Evolutionary conservation across 1,140 invertebrate genomes (phyloP), one percentile per base, ranked within the genome.

Genomic region (Temnothorax curvispinosus): DNA sequence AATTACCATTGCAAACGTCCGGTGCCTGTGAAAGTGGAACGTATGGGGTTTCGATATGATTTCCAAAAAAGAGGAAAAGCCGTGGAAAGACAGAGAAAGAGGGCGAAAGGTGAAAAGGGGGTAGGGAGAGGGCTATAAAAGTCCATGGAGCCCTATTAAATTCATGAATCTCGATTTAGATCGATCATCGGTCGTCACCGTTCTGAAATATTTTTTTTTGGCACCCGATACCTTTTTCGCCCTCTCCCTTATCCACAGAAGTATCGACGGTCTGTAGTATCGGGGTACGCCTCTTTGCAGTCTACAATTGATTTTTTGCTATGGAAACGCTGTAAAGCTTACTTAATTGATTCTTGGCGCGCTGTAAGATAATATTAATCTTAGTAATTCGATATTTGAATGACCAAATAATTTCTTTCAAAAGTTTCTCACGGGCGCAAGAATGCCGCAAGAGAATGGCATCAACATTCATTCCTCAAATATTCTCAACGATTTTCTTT

Each of bases 1-100:
- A 93, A 93, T 93, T 92, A 93, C 89, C 92, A 93, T 93, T 93
- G 92, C 91, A 93, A 92, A 93, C 91, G 91, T 87, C 78, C 74
- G 85, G 72, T 85, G 89, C 77, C 82, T 86, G 89, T 88, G 87
- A 90, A 90, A 90, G 86, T 90, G 87, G 75, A 89, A 84, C 90
- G 91, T 85, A 85, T 89, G 90, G 86, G 77, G 88, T 87, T 88
- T 89, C 82, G 85, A 93, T 91, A 89, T 86, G 91, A 86, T 90
- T 93, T 91, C 74, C 90, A 75, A 88, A 89, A 92, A 85, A 82
- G 6, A 54, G 18, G 15, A 78, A 77, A 87, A 87, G 47, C 78
- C 65, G 64, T 15, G 47, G 86, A 86, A 74, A 85, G 64, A 77
- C 81, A 52, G 87, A 58, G 71, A 72, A 52, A 69, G 62, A 74